phyloP scores from a whole-genome alignment of 2,113 vertebrate genomes.

The Amblyopsis rosae region DNA sequence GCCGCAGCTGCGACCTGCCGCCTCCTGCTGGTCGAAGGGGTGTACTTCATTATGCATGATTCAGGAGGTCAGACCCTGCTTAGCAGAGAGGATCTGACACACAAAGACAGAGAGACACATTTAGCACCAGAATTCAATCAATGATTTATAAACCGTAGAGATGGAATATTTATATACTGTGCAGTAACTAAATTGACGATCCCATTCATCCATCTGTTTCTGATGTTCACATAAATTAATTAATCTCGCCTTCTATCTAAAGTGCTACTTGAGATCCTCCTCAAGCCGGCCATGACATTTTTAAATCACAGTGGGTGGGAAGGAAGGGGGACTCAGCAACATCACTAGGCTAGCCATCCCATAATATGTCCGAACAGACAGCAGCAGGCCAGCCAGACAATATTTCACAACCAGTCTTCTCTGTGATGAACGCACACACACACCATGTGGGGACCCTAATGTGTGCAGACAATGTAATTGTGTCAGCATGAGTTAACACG shows the following conservation, averaged over 20 bases:
- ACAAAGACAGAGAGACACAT: not conserved
- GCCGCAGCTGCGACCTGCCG: not conserved
- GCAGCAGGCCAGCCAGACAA: too few species aligned
- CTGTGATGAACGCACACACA: not conserved
- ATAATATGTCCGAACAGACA: too few species aligned
- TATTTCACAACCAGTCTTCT: slow-evolving; percentile 6
- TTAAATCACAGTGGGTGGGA: too few species aligned
- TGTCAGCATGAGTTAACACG: too few species aligned
- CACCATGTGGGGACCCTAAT: not conserved
- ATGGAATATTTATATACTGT: not conserved
- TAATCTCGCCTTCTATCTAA: too few species aligned
- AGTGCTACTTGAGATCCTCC: too few species aligned
- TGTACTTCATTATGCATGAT: not conserved
- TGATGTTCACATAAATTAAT: too few species aligned
- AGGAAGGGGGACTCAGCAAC: too few species aligned
- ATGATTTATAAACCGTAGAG: not conserved
- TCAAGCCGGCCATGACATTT: too few species aligned
- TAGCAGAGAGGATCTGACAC: slow-evolving; percentile 84
- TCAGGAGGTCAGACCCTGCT: slow-evolving; percentile 79
- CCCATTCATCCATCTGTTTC: not conserved
- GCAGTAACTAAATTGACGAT: not conserved
- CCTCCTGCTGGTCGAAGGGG: slow-evolving; percentile 12
- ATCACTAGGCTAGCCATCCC: too few species aligned
- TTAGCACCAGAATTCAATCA: not conserved
- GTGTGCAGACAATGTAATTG: not conserved